Percentiles rank a stretch among this genome's conserved stretches.
These are phyloP conservation scores for Mustelus asterias DNA, from an alignment of 2,113 vertebrate species.

Conservation along the genomic window DNA sequence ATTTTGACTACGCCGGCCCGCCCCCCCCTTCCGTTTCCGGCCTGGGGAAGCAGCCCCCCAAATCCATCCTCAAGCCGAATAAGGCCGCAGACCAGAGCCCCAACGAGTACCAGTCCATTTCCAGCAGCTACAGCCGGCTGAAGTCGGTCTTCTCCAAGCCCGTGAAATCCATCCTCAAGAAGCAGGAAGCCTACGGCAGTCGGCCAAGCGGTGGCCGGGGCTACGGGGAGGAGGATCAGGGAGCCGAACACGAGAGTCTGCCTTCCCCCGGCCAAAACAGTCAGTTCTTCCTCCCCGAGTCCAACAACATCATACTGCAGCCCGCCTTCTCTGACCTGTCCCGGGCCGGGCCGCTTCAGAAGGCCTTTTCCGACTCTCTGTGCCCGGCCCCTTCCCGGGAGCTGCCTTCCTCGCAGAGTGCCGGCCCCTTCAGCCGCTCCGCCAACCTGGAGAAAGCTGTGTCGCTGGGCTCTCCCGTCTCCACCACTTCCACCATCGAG, in stretches of 20 bases:
- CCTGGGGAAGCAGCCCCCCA: conserved; percentile 65
- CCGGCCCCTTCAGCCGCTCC: conserved; percentile 47
- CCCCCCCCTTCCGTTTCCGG: conserved; percentile 57
- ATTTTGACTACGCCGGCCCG: conserved; percentile 61
- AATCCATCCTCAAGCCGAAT: conserved; percentile 59
- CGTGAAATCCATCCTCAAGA: conserved; percentile 54
- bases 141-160: conserved; percentile 55
- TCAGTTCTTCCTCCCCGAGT: conserved; percentile 57
- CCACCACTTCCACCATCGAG: conserved; percentile 63
- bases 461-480: conserved; percentile 52
- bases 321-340: conserved; percentile 25
- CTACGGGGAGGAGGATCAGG: conserved; percentile 51
- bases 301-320: conserved; percentile 45
- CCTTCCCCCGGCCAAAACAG: conserved; percentile 60
- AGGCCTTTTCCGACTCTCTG: conserved; percentile 61
- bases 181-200: conserved; percentile 52
- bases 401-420: conserved; percentile 52
- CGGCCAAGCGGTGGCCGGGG: conserved; percentile 51
- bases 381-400: conserved; percentile 54
- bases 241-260: conserved; percentile 48
- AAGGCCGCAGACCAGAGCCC: conserved; percentile 50
- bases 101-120: conserved; percentile 54
- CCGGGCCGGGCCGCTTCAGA: conserved; percentile 52
- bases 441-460: conserved; percentile 49
- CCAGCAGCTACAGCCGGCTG: conserved; percentile 53